Conservation (phyloP, 2,113 vertebrate species). For the Acrocephalus kingi region DNA sequence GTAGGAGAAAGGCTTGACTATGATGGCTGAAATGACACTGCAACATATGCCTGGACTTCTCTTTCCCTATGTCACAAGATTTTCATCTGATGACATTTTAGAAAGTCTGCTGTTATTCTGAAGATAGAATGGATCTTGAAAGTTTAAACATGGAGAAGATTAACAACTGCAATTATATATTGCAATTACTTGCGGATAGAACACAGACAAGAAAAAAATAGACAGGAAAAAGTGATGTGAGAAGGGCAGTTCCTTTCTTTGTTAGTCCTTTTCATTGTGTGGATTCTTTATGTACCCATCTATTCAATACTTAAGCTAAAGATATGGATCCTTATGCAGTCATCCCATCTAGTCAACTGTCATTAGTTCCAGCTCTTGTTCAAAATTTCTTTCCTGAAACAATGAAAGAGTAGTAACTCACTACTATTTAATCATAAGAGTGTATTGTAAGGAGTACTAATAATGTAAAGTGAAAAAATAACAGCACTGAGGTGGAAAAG, state of each 20-base stretch:
- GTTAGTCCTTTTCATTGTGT: background rate
- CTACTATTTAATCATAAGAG: background rate
- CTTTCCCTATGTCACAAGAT: background rate
- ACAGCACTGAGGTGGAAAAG: background rate
- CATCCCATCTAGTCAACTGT: background rate
- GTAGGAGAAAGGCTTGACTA: background rate
- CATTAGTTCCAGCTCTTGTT: background rate
- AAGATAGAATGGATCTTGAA: background rate
- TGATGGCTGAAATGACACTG: background rate
- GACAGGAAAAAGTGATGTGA: background rate
- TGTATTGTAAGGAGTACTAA: background rate
- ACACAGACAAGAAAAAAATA: background rate
- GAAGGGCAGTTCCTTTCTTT: background rate
- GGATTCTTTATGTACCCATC: background rate
- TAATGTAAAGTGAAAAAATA: background rate
- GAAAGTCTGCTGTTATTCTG: background rate
- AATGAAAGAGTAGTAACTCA: background rate
- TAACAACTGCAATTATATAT: too few species aligned
- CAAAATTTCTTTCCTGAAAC: background rate
- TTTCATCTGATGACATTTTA: background rate
- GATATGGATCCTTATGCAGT: background rate
- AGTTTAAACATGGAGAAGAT: background rate
- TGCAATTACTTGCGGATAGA: background rate
- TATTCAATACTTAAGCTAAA: background rate
- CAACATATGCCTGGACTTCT: fast-evolving